These are phyloP conservation scores for Atrichornis clamosus DNA, from an alignment of 2,113 vertebrate species.

Conservation along the genomic window DNA sequence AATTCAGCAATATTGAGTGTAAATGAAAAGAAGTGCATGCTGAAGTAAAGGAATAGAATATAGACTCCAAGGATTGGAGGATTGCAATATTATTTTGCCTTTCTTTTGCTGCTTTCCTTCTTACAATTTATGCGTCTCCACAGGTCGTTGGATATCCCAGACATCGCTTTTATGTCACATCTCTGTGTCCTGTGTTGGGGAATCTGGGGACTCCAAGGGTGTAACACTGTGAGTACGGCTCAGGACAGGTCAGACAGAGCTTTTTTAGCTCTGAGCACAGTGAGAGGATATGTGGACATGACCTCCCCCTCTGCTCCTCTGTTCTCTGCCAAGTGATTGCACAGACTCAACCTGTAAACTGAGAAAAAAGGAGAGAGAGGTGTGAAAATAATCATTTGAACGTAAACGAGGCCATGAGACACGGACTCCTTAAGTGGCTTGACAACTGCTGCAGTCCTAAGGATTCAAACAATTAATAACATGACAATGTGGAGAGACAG, in stretches of 20 bases:
- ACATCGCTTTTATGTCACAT: not conserved
- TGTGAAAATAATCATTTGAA: not conserved
- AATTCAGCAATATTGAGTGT: not conserved
- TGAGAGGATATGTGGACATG: not conserved
- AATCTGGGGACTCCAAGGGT: not conserved
- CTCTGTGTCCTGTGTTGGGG: not conserved
- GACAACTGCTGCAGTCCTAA: not conserved
- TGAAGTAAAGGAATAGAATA: not conserved
- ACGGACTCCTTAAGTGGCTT: not conserved
- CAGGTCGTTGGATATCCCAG: not conserved
- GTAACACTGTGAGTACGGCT: not conserved
- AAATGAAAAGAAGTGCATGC: not conserved
- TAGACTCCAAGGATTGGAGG: not conserved
- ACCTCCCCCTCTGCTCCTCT: not conserved
- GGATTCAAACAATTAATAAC: not conserved
- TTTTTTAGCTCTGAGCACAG: not conserved
- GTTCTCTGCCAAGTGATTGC: not conserved
- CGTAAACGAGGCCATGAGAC: not conserved
- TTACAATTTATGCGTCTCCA: not conserved
- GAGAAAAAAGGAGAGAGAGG: not conserved
- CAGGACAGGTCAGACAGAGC: not conserved
- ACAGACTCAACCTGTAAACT: not conserved
- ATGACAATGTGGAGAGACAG: not conserved
- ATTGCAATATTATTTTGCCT: not conserved
- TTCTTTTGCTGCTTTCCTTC: not conserved